phyloP scores from a whole-genome alignment of 2,797 vertebrate species.

The Betta splendens region DNA sequence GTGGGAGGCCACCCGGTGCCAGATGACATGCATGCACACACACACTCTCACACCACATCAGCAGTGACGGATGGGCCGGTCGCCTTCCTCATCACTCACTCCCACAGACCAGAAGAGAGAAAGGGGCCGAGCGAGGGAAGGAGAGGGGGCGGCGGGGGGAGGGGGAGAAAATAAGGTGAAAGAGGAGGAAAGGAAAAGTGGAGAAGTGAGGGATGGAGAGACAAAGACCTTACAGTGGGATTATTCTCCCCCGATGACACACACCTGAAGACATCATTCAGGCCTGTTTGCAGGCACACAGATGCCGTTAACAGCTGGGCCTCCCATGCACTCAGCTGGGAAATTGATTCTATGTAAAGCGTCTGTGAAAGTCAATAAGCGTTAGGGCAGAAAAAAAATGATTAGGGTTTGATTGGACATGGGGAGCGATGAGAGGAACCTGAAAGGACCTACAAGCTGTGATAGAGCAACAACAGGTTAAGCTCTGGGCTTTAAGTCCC shows the following conservation, averaged over 20 bases:
- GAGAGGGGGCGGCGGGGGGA: not conserved
- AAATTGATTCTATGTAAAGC: conserved; percentile 65
- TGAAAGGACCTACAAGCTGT: conserved; percentile 35
- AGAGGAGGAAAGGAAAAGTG: not conserved
- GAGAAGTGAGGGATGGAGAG: conserved; percentile 2
- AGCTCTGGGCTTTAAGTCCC: conserved; percentile 38
- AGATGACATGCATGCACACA: conserved; percentile 48
- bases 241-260: conserved; percentile 32
- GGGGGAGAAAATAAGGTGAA: not conserved
- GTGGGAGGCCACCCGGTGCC: conserved; percentile 60
- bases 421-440: conserved; percentile 33
- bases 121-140: conserved; percentile 9
- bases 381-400: conserved; percentile 48
- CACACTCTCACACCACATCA: conserved; percentile 36
- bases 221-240: not conserved
- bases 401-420: conserved; percentile 61
- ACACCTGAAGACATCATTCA: conserved; percentile 43
- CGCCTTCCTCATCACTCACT: conserved; percentile 61
- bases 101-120: conserved; percentile 23
- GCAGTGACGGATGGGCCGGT: conserved; percentile 60
- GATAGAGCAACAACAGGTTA: conserved; percentile 41
- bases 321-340: conserved; percentile 33
- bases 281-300: not conserved
- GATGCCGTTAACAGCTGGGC: conserved; percentile 49
- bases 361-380: conserved; percentile 64